Evolutionary conservation across 2,113 vertebrate genomes (phyloP).

Genomic region (Procapra przewalskii): DNA sequence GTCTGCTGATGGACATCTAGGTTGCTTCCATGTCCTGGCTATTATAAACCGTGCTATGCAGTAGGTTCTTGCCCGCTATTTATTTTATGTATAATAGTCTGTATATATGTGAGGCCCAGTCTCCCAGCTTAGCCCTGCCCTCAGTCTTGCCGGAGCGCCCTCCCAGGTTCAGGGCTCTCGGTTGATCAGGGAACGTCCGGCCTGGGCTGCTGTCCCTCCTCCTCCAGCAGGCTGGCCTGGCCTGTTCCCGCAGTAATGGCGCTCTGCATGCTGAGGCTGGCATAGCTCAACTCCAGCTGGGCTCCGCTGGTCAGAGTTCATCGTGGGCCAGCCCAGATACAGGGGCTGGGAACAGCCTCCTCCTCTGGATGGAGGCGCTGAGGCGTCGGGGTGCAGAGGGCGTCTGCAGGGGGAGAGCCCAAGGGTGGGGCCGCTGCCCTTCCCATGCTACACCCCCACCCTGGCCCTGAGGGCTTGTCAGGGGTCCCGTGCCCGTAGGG

Average conservation of each 20-base stretch:
- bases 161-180: background rate
- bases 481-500: too few relatives aligned
- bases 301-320: background rate
- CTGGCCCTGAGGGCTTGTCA: background rate
- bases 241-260: background rate
- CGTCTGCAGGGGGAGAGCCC: background rate
- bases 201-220: background rate
- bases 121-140: background rate
- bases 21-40: background rate
- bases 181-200: background rate
- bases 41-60: background rate
- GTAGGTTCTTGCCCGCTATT: background rate
- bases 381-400: background rate
- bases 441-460: fast-evolving
- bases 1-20: background rate
- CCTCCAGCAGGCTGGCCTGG: background rate
- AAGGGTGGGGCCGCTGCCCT: background rate
- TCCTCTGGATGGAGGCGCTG: background rate
- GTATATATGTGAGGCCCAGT: background rate
- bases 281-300: fast-evolving
- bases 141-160: background rate
- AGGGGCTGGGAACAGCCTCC: background rate
- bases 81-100: background rate
- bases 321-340: background rate
- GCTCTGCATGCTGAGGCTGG: background rate